phyloP scores from a whole-genome alignment of 2,888 invertebrate genomes.

The Caradrina clavipalpis region DNA sequence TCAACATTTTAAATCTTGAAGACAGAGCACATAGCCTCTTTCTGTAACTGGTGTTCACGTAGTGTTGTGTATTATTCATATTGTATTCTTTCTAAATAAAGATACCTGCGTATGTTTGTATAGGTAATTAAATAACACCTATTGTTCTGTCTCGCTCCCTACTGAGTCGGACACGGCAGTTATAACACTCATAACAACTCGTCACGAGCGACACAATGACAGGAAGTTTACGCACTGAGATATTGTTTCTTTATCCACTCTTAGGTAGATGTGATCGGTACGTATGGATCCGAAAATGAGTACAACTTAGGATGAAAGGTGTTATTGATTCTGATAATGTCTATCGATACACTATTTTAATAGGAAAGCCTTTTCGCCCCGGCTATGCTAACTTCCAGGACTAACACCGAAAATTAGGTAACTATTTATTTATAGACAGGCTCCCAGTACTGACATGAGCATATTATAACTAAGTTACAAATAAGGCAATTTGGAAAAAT shows the following conservation, averaged over 20 bases:
- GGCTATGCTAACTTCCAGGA: no score
- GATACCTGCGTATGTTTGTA: conserved; percentile 23
- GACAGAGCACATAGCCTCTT: no score
- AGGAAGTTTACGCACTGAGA: conserved; percentile 40
- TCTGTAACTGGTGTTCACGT: no score
- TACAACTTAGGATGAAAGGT: neutral
- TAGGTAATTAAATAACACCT: conserved; percentile 45
- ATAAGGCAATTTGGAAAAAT: no score
- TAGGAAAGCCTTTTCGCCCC: no score
- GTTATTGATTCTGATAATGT: neutral
- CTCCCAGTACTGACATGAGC: no score
- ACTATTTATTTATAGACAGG: no score
- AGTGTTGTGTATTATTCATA: neutral
- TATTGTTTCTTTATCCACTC: conserved; percentile 32
- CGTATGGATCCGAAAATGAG: neutral
- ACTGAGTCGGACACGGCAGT: conserved; percentile 16
- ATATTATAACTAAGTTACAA: no score
- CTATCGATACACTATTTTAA: no score
- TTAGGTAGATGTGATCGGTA: neutral
- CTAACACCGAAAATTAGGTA: no score
- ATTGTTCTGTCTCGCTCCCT: conserved; percentile 54
- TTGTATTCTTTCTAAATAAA: conserved; percentile 32
- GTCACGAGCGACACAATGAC: conserved; percentile 43
- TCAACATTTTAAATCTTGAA: no score
- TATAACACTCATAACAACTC: conserved; percentile 18